Conservation (phyloP, 1,140 invertebrate genomes). For the Prorops nasuta region DNA sequence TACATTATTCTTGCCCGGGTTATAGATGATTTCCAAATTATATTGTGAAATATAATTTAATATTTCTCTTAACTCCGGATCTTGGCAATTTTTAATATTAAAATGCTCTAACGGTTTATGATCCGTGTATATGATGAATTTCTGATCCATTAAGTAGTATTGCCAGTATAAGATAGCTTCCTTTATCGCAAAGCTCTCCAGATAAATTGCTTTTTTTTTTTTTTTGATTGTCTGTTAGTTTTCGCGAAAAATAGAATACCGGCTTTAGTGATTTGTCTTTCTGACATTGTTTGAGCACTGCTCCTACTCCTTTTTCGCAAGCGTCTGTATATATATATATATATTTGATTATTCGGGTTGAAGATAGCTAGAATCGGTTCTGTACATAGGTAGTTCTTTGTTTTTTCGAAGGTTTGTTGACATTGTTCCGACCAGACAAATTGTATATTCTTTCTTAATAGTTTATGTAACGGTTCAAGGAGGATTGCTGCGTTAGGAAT, state of each 20-base stretch:
- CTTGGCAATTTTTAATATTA: neutral
- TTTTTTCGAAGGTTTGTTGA: neutral
- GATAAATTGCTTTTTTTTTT: conserved; percentile 12
- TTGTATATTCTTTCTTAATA: neutral
- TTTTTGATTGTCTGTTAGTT: conserved; percentile 6
- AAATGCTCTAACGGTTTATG: conserved; percentile 13
- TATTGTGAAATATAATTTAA: neutral
- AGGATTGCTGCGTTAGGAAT: neutral
- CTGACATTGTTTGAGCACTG: conserved; percentile 10
- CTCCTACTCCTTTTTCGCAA: conserved; percentile 3
- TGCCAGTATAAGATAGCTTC: conserved; percentile 18
- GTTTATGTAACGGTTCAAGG: neutral
- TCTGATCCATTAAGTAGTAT: conserved; percentile 11
- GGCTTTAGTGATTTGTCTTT: conserved; percentile 6
- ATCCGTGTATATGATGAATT: conserved; percentile 10
- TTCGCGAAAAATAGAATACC: conserved; percentile 2
- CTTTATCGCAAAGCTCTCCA: conserved; percentile 14
- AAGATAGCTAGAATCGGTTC: neutral
- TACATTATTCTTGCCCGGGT: conserved; percentile 6
- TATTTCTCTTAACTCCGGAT: neutral
- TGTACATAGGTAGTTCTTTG: conserved; percentile 1
- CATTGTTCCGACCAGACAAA: neutral
- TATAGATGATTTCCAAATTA: neutral
- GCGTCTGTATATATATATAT: conserved; percentile 5
- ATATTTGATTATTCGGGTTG: neutral